Conservation (phyloP, 2,888 invertebrate genomes). For the Dynastes hyllus region DNA sequence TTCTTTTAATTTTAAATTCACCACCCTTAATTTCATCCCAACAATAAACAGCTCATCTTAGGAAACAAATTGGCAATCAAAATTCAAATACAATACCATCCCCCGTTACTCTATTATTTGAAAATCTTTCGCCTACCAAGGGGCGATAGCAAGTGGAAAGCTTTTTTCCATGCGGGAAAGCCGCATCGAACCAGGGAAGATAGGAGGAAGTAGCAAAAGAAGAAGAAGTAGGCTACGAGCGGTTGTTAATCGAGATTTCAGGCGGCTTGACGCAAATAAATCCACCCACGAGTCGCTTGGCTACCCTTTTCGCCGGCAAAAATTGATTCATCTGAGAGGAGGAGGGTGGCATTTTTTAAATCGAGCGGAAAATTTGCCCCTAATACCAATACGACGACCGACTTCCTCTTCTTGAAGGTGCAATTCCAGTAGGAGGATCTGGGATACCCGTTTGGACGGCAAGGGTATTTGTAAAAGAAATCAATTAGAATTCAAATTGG, state of each 20-base stretch:
- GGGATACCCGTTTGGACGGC: neutral
- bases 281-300: neutral
- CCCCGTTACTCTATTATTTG: neutral
- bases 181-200: neutral
- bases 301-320: neutral
- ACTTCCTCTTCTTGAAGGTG: neutral
- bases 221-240: neutral
- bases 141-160: neutral
- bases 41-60: too few species aligned
- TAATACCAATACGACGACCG: neutral
- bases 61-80: slow-evolving; percentile 30
- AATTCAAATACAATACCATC: neutral
- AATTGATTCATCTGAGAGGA: neutral
- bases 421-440: neutral
- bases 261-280: neutral
- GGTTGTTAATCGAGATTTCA: slow-evolving; percentile 18
- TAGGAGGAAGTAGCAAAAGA: neutral
- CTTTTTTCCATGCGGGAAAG: neutral
- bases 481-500: slow-evolving; percentile 8
- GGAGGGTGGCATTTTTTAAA: slow-evolving; percentile 4
- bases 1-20: too few species aligned
- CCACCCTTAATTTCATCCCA: too few species aligned
- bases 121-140: neutral
- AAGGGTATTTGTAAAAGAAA: neutral
- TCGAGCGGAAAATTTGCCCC: slow-evolving; percentile 17